Conservation (phyloP, 2,113 vertebrate species). For the Xerus inauris region DNA sequence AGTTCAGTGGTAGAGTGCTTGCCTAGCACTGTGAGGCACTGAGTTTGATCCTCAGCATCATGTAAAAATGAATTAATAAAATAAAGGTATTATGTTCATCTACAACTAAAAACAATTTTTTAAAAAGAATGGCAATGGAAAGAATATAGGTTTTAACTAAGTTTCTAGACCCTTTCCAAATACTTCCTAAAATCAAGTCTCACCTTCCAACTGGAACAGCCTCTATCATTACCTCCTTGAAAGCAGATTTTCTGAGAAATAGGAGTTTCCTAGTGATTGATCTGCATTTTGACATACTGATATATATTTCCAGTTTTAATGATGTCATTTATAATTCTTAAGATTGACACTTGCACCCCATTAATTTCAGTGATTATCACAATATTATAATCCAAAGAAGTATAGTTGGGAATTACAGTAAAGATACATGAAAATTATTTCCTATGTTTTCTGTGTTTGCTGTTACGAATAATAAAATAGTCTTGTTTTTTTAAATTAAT, state of each 20-base stretch:
- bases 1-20: no score
- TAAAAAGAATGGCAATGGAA: neutral
- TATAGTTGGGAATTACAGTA: neutral
- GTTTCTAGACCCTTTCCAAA: constrained; percentile 32
- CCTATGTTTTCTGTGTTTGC: neutral
- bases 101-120: no score
- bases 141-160: neutral
- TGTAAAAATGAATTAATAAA: no score
- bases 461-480: neutral
- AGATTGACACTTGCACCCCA: neutral
- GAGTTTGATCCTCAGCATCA: no score
- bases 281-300: neutral
- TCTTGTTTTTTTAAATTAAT: no score
- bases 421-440: constrained; percentile 10
- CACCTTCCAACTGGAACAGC: neutral
- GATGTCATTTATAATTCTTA: neutral
- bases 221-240: neutral
- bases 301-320: neutral
- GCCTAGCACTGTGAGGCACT: no score
- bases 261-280: neutral
- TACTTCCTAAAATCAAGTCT: neutral
- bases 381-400: neutral
- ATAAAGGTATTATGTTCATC: no score
- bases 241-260: neutral
- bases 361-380: neutral